A percentile compares a stretch with the other conserved stretches of the same genome.
phyloP scores from a whole-genome alignment of 2,888 invertebrate genomes.

The Agrypnus murinus region DNA sequence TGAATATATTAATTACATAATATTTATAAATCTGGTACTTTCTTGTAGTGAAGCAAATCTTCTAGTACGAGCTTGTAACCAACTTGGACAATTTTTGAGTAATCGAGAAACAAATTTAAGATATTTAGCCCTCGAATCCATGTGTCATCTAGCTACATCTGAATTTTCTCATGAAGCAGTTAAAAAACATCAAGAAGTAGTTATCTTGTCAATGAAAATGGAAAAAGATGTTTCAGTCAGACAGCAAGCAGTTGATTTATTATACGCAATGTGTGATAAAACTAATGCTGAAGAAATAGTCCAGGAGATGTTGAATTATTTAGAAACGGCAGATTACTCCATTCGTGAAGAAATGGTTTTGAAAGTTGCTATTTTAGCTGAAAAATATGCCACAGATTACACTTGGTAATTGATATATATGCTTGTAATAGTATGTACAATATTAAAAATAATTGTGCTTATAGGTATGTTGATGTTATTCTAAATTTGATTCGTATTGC shows the following conservation, averaged over 20 bases:
- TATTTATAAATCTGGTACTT: background rate
- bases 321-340: constrained; percentile 99
- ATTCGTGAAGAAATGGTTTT: constrained; percentile 99
- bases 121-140: constrained; percentile 98
- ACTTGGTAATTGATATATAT: constrained; percentile 87
- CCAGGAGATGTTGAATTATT: constrained; percentile 98
- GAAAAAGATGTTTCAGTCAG: constrained; percentile 98
- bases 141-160: constrained; percentile 99
- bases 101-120: constrained; percentile 98
- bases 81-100: constrained; percentile 97
- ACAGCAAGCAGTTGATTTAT: constrained; percentile 97
- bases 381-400: constrained; percentile 99
- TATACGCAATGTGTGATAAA: constrained; percentile 99
- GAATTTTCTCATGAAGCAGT: constrained; percentile 99
- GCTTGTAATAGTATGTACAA: constrained; percentile 22
- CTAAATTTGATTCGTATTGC: constrained; percentile 99
- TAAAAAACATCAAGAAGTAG: constrained; percentile 99
- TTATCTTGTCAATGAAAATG: constrained; percentile 99
- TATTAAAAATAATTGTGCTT: constrained; percentile 34
- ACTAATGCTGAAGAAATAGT: constrained; percentile 99
- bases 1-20: background rate
- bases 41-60: constrained; percentile 90
- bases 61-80: constrained; percentile 98
- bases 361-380: constrained; percentile 98
- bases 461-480: constrained; percentile 92